A percentile compares a stretch with the other conserved stretches of the same genome.
Evolutionary conservation across 2,797 vertebrate species (phyloP).

Genomic region (Adelosebastes latens): DNA sequence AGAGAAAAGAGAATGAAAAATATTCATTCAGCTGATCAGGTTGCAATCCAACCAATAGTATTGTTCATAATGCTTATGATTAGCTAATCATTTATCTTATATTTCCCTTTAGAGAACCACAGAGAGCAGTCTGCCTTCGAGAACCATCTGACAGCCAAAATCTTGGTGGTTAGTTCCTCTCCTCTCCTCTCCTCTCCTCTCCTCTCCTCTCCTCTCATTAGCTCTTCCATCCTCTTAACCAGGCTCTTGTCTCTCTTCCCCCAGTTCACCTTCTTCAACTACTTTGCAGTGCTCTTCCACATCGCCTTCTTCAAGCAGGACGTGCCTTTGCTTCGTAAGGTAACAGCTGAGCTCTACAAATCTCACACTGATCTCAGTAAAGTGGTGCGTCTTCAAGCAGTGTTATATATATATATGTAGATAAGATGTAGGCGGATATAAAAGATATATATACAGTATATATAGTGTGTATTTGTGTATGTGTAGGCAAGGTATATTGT

Average conservation of each 20-base stretch:
- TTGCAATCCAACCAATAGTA: neutral
- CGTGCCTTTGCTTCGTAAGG: conserved; percentile 84
- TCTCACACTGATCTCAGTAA: neutral
- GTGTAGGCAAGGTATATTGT: too few relatives aligned
- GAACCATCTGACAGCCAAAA: conserved; percentile 85
- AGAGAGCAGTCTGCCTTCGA: conserved; percentile 84
- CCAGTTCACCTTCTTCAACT: conserved; percentile 89
- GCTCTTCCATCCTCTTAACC: neutral
- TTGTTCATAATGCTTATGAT: neutral
- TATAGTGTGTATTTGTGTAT: too few relatives aligned
- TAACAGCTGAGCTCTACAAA: conserved; percentile 32
- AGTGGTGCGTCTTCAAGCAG: neutral
- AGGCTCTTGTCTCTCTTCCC: conserved; percentile 11
- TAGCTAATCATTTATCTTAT: neutral
- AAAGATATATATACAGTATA: too few relatives aligned
- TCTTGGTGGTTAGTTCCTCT: conserved; percentile 82
- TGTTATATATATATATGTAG: too few relatives aligned
- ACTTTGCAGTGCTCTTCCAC: conserved; percentile 87
- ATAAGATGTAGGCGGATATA: too few relatives aligned
- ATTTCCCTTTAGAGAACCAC: conserved; percentile 82
- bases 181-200: neutral
- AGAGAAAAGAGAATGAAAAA: neutral
- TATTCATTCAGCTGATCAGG: neutral
- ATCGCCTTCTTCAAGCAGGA: conserved; percentile 88
- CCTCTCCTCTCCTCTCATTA: neutral